phyloP scores from a whole-genome alignment of 2,113 vertebrate species.

The Pachyramphus minor region DNA sequence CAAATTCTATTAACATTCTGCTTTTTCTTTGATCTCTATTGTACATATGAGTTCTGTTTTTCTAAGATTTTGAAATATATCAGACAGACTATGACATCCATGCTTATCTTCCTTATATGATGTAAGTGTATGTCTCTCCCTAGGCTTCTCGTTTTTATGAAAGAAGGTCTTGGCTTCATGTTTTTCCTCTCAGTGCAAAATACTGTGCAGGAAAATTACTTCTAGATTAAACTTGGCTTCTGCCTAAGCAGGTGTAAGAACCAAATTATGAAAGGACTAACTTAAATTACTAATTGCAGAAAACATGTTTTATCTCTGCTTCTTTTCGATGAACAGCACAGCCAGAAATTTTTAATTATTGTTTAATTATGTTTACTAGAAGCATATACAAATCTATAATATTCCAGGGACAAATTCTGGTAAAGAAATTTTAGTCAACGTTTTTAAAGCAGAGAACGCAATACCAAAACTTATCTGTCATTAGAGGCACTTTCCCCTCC shows the following conservation, averaged over 20 bases:
- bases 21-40: background rate
- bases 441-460: background rate
- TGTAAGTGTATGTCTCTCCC: background rate
- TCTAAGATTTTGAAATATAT: background rate
- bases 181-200: background rate
- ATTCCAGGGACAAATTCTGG: background rate
- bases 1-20: background rate
- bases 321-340: slow-evolving; percentile 21
- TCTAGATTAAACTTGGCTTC: slow-evolving; percentile 15
- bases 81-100: background rate
- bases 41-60: background rate
- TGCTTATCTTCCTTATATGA: background rate
- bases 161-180: background rate
- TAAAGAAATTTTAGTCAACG: background rate
- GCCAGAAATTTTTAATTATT: slow-evolving; percentile 53
- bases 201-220: slow-evolving; percentile 11
- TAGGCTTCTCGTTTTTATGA: background rate
- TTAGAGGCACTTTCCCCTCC: background rate
- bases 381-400: background rate
- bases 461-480: background rate
- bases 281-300: slow-evolving; percentile 21
- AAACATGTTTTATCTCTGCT: slow-evolving; percentile 26
- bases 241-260: slow-evolving; percentile 26
- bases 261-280: slow-evolving; percentile 18
- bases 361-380: slow-evolving; percentile 43